Percentiles rank a stretch among this genome's conserved stretches.
Evolutionary conservation across 1,140 invertebrate genomes (phyloP).

Genomic region (Danaus melanippus): DNA sequence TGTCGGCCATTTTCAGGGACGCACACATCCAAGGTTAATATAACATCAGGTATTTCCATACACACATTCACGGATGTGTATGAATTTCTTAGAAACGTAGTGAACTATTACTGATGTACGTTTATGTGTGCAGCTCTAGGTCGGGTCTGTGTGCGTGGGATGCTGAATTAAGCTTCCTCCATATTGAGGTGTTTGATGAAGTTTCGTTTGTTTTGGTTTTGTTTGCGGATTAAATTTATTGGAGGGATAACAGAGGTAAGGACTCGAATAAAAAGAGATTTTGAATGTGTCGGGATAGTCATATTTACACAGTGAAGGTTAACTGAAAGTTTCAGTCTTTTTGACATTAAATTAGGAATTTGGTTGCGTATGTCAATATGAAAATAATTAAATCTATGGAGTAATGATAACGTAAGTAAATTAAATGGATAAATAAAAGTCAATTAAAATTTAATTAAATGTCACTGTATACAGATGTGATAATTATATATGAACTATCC

Average conservation of each 20-base stretch:
- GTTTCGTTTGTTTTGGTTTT: conserved; percentile 17
- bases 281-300: no score
- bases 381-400: no score
- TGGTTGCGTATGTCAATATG: no score
- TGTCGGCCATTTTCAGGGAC: conserved; percentile 20
- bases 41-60: conserved; percentile 13
- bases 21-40: conserved; percentile 5
- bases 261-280: background rate
- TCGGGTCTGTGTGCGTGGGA: conserved; percentile 15
- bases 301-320: no score
- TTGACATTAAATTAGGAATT: no score
- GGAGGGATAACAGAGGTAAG: conserved; percentile 14
- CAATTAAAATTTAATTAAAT: no score
- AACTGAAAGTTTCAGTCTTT: no score
- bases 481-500: no score
- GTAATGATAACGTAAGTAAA: no score
- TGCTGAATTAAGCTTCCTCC: conserved; percentile 16
- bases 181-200: conserved; percentile 17
- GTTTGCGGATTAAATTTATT: conserved; percentile 18
- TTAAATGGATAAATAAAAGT: no score
- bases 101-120: conserved; percentile 8
- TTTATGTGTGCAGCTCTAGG: conserved; percentile 9
- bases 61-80: conserved; percentile 14
- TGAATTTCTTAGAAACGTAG: conserved; percentile 22
- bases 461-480: no score